Evolutionary conservation across 2,888 invertebrate genomes (phyloP).

Genomic region (Trachelus troglodyta): DNA sequence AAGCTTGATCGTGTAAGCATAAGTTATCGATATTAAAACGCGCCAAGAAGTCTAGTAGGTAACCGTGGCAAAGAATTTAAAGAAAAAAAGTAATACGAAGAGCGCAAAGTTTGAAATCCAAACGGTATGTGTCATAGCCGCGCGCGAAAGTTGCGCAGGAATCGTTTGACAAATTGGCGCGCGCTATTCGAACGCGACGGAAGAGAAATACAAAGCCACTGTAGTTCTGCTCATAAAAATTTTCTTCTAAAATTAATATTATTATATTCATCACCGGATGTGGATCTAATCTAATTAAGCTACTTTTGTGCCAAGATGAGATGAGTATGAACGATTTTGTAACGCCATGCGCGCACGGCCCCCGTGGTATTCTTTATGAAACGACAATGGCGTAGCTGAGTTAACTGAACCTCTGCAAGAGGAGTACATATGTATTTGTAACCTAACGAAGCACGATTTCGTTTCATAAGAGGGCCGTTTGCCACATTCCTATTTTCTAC

Average conservation of each 20-base stretch:
- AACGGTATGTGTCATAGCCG: no score
- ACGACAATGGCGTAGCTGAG: neutral
- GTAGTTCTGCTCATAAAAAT: no score
- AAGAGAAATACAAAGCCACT: no score
- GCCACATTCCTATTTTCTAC: conserved; percentile 51
- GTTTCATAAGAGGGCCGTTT: conserved; percentile 21
- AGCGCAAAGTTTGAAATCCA: no score
- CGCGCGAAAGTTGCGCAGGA: no score
- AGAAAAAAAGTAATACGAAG: no score
- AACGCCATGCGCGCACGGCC: conserved; percentile 25
- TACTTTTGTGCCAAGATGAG: conserved; percentile 46
- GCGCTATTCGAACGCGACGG: no score
- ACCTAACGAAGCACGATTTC: neutral
- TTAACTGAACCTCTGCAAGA: neutral
- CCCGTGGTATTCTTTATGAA: neutral
- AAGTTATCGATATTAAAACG: conserved; percentile 9
- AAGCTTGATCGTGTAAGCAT: conserved; percentile 24
- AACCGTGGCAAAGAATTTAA: no score
- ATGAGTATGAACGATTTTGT: conserved; percentile 31
- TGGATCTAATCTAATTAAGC: conserved; percentile 18
- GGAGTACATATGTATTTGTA: neutral
- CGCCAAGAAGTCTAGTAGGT: no score
- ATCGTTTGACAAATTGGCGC: no score
- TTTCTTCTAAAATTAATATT: no score
- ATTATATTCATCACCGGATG: no score